phyloP scores from a whole-genome alignment of 2,888 invertebrate species.

The Atrina japonica region DNA sequence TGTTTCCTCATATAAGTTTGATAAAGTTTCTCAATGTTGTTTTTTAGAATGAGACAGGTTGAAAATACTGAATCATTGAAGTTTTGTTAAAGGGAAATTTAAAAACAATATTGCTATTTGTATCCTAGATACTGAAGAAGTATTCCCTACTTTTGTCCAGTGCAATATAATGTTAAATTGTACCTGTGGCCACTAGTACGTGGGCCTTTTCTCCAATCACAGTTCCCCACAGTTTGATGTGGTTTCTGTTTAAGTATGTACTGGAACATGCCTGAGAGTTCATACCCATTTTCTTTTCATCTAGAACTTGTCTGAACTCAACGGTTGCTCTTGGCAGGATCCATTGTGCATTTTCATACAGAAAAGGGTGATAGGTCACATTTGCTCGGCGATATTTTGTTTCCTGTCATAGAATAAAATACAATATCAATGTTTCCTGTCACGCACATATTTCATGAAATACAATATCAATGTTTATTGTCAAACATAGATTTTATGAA shows the following conservation, averaged over 20 bases:
- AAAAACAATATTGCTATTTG: no score
- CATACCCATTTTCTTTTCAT: slow-evolving; percentile 51
- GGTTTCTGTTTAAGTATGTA: slow-evolving; percentile 31
- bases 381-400: slow-evolving; percentile 60
- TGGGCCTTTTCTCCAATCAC: slow-evolving; percentile 56
- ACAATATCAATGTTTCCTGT: neutral
- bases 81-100: no score
- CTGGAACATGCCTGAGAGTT: slow-evolving; percentile 37
- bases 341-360: slow-evolving; percentile 63
- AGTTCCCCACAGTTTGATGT: slow-evolving; percentile 61
- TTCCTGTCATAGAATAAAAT: slow-evolving; percentile 43
- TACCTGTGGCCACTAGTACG: slow-evolving; percentile 63
- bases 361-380: slow-evolving; percentile 60
- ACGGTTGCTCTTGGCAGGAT: slow-evolving; percentile 61
- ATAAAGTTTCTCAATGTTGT: no score
- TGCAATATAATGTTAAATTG: no score
- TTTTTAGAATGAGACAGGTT: no score
- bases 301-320: slow-evolving; percentile 58
- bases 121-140: no score
- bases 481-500: no score
- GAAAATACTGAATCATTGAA: no score
- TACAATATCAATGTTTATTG: no score
- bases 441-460: neutral
- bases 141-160: no score
- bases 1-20: no score